Evolutionary conservation across 2,888 invertebrate genomes (phyloP), one percentile per base, ranked within the genome.

Genomic region (Chloromyia formosa): DNA sequence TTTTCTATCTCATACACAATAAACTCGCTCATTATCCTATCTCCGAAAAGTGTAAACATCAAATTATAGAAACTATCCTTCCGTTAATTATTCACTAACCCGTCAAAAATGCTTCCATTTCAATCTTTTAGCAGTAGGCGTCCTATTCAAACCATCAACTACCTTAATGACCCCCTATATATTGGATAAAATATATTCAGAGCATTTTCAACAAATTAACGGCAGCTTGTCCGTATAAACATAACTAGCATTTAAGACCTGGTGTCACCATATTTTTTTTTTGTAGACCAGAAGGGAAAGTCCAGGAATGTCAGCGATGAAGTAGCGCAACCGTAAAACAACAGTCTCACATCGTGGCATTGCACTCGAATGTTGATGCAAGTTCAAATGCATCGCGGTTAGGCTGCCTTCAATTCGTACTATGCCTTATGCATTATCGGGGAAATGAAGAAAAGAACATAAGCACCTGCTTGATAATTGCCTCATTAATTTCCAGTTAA

Each of bases 381-480:
- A 22, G 60, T 27, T 60, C 23, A 60, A 60, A 60, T 22, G 27
- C 27, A 60, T 60, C 27, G 27, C 27, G 7, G 27, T 35, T 35
- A 35, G 27, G 27, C 7, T 35, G 27, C 2, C 27, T 35, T 35
- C 27, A 7, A 35, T 35, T 35, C n/a, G 22, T 23, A n/a, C n/a
- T n/a, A n/a, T 66, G 12, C 49, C 16, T 45, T 35, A 35, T 49
- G 45, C 66, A 66, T 22, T 66, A 66, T 66, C 49, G 35, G 18
- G 66, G 45, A 66, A 66, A 66, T 66, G 56, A 56, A 69, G 54
- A 69, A 22, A 69, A 71, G 35, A 53, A 56, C 69, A 54, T 69
- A 69, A 71, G 42, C 71, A 71, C 58, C 71, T 71, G 71, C 71
- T 58, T 56, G 71, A 71, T 58, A 71, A 71, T 71, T 71, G 58